Base-by-base conservation (phyloP, 2,113 vertebrate species). In the Triplophysa rosa region DNA sequence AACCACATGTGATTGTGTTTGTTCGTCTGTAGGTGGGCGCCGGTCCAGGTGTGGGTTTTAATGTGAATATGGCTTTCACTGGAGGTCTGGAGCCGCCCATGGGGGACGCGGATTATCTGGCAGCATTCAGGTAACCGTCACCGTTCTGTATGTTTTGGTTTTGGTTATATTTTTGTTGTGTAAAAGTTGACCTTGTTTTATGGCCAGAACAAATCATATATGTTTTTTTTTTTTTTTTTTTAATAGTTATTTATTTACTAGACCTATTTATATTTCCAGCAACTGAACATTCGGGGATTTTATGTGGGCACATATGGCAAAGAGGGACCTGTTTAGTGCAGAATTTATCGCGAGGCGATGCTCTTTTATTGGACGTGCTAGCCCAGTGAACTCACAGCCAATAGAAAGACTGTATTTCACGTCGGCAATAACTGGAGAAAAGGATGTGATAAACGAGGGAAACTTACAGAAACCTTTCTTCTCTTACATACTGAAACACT, bases 21-120 rank as follows among this genome's bases (percentile, higher is more conserved):
- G 3, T 40, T 23, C 67, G 8, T 76, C 29, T 72, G 14, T 67
- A 99, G 98, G 95, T 98, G 86, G 97, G 97, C 88, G 94, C 90
- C 1, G 96, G 95, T 54, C 91, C 95, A 1, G 97, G 96, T 12
- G 85, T 91, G 33, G 97, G 97, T 83, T 99, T 97, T 90, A 99
- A 96, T 0, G 96, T 99, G 63, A 99, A 99, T 88, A 95, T 99
- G 93, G 98, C 98, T 24, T 99, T 98, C 83, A 96, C 97, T 0
- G 98, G 97, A 3, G 97, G 97, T 80, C 93, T 99, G 14, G 95
- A 98, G 13, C 97, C 97, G 2, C 97, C 97, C 5, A 98, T 99
- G 96, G 93, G 95, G 16, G 97, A 99, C 14, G 92, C 92, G 0
- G 97, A 99, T 13, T 99, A 99, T 88, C 85, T 99, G 83, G 93